Base-by-base conservation (phyloP, 2,113 vertebrate species). In the Anas platyrhynchos region DNA sequence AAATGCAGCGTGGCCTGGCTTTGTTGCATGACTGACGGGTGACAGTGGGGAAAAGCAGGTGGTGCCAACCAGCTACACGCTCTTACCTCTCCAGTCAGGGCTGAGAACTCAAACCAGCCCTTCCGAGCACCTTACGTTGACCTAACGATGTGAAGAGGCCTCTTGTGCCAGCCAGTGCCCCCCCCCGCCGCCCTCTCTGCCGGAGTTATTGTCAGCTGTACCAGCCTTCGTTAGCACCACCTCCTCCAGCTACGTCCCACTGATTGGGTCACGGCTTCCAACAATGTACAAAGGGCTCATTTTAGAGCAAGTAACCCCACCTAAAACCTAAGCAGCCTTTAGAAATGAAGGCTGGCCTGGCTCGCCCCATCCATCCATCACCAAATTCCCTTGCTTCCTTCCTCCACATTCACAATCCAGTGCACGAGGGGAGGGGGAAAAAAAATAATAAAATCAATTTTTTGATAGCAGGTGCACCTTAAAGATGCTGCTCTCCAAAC, bases 281-380 rank as follows among this genome's bases (percentile, higher is more conserved):
- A 98, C 97, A 98, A 97, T 92, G 77, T 96, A 98, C 97, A 98
- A 98, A 98, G 93, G 91, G 56, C 91, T 96, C 94, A 77, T 93
- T 98, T 98, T 87, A 98, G 94, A 81, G 86, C 78, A 13, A 88
- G 12, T n/a, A 95, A 86, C 86, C 54, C 83, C 90, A 81, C 92
- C 91, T 96, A 91, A 72, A 96, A 78, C 89, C 66, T 94, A 73
- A 75, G 44, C 73, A 63, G 89, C 63, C 62, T 2, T 56, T 8
- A 93, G 66, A 68, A 94, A 95, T 48, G 55, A 90, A 86, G 46
- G 43, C 81, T 83, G 82, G 68, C 68, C 58, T 48, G 76, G 78
- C 58, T 34, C 75, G 20, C 73, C 55, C 43, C 34, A 73, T 77
- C 83, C 41, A 38, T 76, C 88, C 43, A 71, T 55, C 65, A 87